Percentiles rank a stretch among this genome's conserved stretches.
Conservation (phyloP, 2,888 invertebrate genomes). For the Amphipyra berbera region DNA sequence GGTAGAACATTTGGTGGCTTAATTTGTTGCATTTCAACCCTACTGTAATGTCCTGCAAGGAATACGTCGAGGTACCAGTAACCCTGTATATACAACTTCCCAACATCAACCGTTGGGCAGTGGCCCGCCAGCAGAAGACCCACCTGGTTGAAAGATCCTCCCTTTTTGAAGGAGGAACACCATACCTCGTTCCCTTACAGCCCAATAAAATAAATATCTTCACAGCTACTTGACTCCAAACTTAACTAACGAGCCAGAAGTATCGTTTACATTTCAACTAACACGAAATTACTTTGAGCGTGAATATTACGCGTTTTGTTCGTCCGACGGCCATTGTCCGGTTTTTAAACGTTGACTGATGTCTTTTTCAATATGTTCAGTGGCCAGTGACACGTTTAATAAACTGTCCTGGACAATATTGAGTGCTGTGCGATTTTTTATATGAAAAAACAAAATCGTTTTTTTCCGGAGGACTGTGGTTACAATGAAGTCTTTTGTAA, state of each 20-base stretch:
- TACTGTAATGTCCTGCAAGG: too few relatives aligned
- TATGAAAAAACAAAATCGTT: constrained; percentile 8
- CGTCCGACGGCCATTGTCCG: constrained; percentile 6
- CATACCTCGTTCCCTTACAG: too few relatives aligned
- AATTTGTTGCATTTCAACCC: too few relatives aligned
- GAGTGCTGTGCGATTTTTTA: constrained; percentile 17
- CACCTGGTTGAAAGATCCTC: too few relatives aligned
- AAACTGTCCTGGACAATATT: constrained; percentile 20
- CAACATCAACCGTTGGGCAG: too few relatives aligned
- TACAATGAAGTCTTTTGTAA: constrained; percentile 6
- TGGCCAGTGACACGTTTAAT: constrained; percentile 29
- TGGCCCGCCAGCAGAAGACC: too few relatives aligned
- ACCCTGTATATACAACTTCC: too few relatives aligned
- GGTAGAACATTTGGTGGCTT: too few relatives aligned
- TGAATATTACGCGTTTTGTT: not conserved
- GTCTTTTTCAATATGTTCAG: constrained; percentile 23
- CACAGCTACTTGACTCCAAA: not conserved
- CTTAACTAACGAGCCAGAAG: not conserved
- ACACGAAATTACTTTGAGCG: not conserved
- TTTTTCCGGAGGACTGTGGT: constrained; percentile 15
- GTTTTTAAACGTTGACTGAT: constrained; percentile 23
- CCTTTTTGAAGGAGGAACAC: too few relatives aligned
- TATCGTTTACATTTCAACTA: not conserved
- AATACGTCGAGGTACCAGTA: too few relatives aligned
- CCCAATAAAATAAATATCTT: not conserved